These are phyloP conservation scores for Acanthopleura granulata DNA, from an alignment of 2,888 invertebrate species.

Conservation along the genomic window DNA sequence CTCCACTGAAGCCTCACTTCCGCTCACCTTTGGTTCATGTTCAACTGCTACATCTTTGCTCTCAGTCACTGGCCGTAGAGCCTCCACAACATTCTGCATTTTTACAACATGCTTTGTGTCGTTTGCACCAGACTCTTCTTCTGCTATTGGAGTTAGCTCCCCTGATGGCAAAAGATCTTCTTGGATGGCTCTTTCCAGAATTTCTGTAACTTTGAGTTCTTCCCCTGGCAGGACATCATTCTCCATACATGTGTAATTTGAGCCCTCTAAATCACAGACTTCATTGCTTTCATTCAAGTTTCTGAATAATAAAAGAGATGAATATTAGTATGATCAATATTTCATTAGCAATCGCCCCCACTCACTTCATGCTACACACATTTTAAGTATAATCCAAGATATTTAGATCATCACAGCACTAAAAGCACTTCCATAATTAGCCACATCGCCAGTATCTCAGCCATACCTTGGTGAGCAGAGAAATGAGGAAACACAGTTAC, in stretches of 20 bases:
- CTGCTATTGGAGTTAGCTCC: conserved; percentile 13
- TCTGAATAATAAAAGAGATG: too few relatives aligned
- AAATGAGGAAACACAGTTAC: too few relatives aligned
- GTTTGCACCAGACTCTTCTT: neutral
- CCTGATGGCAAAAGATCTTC: conserved; percentile 1
- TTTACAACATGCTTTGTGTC: neutral
- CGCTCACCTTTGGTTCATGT: neutral
- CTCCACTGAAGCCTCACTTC: neutral
- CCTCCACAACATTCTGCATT: neutral
- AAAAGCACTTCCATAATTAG: too few relatives aligned
- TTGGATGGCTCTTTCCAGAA: neutral
- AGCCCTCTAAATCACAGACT: neutral
- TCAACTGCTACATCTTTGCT: neutral
- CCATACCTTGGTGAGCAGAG: too few relatives aligned
- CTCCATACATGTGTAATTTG: neutral
- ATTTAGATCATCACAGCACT: too few relatives aligned
- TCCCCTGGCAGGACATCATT: neutral
- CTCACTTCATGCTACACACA: too few relatives aligned
- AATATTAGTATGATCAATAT: too few relatives aligned
- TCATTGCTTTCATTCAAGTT: too few relatives aligned
- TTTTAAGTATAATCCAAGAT: too few relatives aligned
- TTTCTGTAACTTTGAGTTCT: conserved; percentile 6
- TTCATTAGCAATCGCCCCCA: too few relatives aligned
- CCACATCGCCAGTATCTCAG: too few relatives aligned
- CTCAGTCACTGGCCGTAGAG: neutral